A percentile compares a stretch with the other conserved stretches of the same genome.
These are phyloP conservation scores for Paedocypris micromegethes DNA, from an alignment of 2,797 vertebrate genomes.

Conservation along the genomic window DNA sequence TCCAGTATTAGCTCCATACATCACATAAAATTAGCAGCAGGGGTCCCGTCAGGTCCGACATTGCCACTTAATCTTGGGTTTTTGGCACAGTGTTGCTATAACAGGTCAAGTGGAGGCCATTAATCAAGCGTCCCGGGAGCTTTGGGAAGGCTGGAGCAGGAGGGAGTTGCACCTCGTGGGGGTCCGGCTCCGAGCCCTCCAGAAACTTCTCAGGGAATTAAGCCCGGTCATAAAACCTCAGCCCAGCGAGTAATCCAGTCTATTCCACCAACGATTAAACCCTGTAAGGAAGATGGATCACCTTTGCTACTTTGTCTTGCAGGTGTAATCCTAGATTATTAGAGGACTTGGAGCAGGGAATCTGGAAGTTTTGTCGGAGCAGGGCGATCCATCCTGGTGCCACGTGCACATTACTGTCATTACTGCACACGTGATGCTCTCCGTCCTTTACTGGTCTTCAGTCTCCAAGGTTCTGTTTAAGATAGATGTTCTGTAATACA, in stretches of 20 bases:
- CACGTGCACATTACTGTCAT: conserved; percentile 25
- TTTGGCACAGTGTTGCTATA: conserved; percentile 80
- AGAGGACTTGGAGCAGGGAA: conserved; percentile 58
- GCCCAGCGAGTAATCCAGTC: conserved; percentile 75
- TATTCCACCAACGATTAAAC: conserved; percentile 77
- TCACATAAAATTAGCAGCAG: conserved; percentile 80
- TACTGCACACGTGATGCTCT: neutral
- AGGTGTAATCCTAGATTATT: conserved; percentile 73
- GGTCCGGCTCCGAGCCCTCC: conserved; percentile 31
- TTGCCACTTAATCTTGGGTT: conserved; percentile 77
- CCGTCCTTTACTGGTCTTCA: too few species aligned
- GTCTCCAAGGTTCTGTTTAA: too few species aligned
- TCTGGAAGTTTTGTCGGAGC: conserved; percentile 62
- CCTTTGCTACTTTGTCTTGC: conserved; percentile 63
- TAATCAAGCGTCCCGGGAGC: conserved; percentile 71
- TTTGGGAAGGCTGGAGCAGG: conserved; percentile 50
- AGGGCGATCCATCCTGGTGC: conserved; percentile 47
- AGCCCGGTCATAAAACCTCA: conserved; percentile 69
- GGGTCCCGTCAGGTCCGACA: conserved; percentile 68
- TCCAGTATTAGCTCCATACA: conserved; percentile 73
- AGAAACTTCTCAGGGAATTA: conserved; percentile 62
- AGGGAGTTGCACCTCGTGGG: conserved; percentile 9
- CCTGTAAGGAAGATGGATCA: conserved; percentile 72
- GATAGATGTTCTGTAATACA: too few species aligned
- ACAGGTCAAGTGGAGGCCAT: conserved; percentile 80